phyloP scores from a whole-genome alignment of 2,888 invertebrate species.

The Philereme transversata region DNA sequence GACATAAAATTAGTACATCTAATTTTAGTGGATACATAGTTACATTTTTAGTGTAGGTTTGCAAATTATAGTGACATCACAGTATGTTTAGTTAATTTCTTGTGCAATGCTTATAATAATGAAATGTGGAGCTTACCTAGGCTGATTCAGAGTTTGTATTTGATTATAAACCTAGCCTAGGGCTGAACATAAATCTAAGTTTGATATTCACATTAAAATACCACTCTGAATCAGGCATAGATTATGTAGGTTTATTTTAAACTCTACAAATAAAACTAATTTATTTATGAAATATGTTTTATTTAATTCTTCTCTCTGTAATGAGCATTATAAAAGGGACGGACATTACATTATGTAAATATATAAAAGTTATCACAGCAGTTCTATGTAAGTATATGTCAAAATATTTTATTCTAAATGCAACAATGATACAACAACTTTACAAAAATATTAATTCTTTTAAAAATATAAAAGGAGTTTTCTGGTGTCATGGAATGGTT shows the following conservation, averaged over 20 bases:
- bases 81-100: not conserved
- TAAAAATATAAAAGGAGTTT: not conserved
- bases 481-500: constrained; percentile 2
- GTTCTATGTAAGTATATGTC: not conserved
- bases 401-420: no score
- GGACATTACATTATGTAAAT: constrained; percentile 4
- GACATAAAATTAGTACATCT: no score
- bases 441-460: no score
- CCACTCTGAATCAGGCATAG: no score
- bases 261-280: constrained; percentile 14
- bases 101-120: constrained; percentile 12
- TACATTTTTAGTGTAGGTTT: not conserved
- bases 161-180: no score
- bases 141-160: no score
- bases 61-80: constrained; percentile 4
- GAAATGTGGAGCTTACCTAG: not conserved
- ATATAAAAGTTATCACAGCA: constrained; percentile 13
- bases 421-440: no score
- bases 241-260: no score
- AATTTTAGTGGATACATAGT: no score
- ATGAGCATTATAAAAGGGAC: constrained; percentile 15
- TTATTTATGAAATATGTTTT: constrained; percentile 13
- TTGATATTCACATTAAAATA: no score
- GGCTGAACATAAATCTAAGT: no score
- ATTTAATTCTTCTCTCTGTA: constrained; percentile 5